Base-by-base conservation (phyloP, 2,888 invertebrate genomes). In the Asteroscopus sphinx region DNA sequence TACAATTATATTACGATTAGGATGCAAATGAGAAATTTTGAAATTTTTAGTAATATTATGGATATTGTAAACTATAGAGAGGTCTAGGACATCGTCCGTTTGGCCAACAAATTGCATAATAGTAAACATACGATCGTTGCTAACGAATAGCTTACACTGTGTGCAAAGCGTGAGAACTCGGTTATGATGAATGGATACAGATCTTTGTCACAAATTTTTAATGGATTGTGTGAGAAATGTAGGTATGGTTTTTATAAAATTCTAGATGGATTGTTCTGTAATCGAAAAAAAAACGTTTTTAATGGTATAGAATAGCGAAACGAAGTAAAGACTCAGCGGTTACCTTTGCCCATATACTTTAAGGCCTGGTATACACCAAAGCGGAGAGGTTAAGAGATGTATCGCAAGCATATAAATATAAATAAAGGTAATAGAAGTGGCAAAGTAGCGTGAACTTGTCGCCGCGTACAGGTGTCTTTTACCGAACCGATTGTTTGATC, bases 161-260 rank as follows among this genome's bases (percentile, higher is more conserved):
- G 16, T 41, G 9, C 16, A 41, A 53, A 56, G 17, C 42, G 57
- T 76, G 73, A 47, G 73, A 73, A 61, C 28, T 16, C 53, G 21
- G 48, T 40, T 47, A 49, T 30, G 33, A 49, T 30, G 33, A 67
- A 52, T 37, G 33, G 12, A 71, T 57, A 51, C 51, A 66, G 42
- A 67, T 67, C 46, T 51, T 67, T 42, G 30, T 47, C 36, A n/a
- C n/a, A 52, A 51, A 40, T 35, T 7, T 17, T 44, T 45, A 42
- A 72, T 59, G 32, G 11, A 32, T 44, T 25, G 33, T n/a, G 51
- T 72, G 72, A 33, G 68, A 66, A 66, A 58, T 47, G 7, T 67
- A 4, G 7, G 13, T 71, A 66, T 41, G 39, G n/a, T 47, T 70
- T 54, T 16, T 9, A 13, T 40, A 70, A 26, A 45, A 48, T 46